Base-by-base conservation (phyloP, 2,888 invertebrate species). In the Calameuta pallipes region DNA sequence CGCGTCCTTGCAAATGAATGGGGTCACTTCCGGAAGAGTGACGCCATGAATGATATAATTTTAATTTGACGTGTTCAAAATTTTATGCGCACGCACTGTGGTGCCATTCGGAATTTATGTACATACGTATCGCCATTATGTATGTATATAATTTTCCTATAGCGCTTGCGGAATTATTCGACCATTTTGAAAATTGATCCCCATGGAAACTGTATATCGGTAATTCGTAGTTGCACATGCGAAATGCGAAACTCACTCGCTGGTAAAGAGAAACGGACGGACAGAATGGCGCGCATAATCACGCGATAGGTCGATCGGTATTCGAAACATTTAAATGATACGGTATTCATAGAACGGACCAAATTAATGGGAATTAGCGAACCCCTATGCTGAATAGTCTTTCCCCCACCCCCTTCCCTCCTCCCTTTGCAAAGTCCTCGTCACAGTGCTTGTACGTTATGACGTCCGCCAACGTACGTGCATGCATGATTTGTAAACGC, bases 361-460 rank as follows among this genome's bases (percentile, higher is more conserved):
- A 79, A 84, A 85, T 83, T 85, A 84, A 85, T 85, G 84, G 80
- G 82, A 83, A 84, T 85, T 84, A 85, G 83, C 81, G 73, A 74
- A 75, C 69, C 76, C 56, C 56, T 56, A 23, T 56, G 30, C 30
- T 77, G 74, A 77, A 77, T 77, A 68, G 68, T 36, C 23, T 69
- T 31, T 23, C 75, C 41, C 73, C n/a, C 11, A 3, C 3, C 11
- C 11, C 36, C 36, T 11, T 11, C 11, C 11, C 34, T 9, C 34
- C 34, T 9, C 73, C 70, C 69, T 69, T 69, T 56, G 74, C 69
- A 68, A 11, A 68, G 31, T 30, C 23, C 74, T 36, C 73, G 36
- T 77, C 74, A 73, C 74, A 69, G 30, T 77, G 56, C 36, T 23
- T 56, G 36, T 68, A 74, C 37, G 74, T 73, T 73, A 30, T 68